Evolutionary conservation across 92 coral and sea anemone species (phyloP).

Genomic region (Pocillopora grandis): DNA sequence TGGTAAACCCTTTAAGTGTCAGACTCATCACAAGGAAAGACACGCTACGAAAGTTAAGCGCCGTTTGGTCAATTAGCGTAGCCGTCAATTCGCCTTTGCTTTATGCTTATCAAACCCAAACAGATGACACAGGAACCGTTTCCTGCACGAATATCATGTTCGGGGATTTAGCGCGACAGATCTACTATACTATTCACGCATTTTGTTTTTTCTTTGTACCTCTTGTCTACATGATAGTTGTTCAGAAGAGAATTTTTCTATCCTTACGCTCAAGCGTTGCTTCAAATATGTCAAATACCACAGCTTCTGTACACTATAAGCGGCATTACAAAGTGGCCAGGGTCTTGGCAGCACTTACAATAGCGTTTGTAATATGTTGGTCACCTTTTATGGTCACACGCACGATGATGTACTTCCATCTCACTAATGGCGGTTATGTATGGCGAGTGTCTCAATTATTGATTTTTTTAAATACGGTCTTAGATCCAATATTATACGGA

Average conservation of each 20-base stretch:
- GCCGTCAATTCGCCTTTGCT: constrained; percentile 32
- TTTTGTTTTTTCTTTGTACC: constrained; percentile 37
- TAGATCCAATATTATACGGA: constrained; percentile 49
- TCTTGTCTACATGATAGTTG: constrained; percentile 26
- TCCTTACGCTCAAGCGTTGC: constrained; percentile 1
- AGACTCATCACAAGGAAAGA: not conserved
- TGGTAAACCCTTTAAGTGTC: constrained; percentile 24
- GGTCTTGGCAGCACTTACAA: constrained; percentile 21
- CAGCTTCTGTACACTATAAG: not conserved
- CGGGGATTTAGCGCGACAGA: constrained; percentile 35
- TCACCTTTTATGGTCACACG: constrained; percentile 43
- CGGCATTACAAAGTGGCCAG: constrained; percentile 42
- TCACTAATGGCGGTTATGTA: constrained; percentile 21
- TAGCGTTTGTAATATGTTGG: constrained; percentile 49
- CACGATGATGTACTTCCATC: constrained; percentile 44
- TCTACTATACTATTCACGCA: constrained; percentile 38
- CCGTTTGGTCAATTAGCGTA: constrained; percentile 16
- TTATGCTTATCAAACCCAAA: constrained; percentile 26
- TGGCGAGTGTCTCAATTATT: constrained; percentile 51
- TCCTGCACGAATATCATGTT: constrained; percentile 28
- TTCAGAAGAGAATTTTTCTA: constrained; percentile 6
- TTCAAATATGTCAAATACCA: not conserved
- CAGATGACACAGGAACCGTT: not conserved
- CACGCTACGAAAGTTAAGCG: not conserved
- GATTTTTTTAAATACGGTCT: constrained; percentile 30